Evolutionary conservation across 2,113 vertebrate genomes (phyloP), one percentile per base, ranked within the genome.

Genomic region (Myiozetetes cayanensis): DNA sequence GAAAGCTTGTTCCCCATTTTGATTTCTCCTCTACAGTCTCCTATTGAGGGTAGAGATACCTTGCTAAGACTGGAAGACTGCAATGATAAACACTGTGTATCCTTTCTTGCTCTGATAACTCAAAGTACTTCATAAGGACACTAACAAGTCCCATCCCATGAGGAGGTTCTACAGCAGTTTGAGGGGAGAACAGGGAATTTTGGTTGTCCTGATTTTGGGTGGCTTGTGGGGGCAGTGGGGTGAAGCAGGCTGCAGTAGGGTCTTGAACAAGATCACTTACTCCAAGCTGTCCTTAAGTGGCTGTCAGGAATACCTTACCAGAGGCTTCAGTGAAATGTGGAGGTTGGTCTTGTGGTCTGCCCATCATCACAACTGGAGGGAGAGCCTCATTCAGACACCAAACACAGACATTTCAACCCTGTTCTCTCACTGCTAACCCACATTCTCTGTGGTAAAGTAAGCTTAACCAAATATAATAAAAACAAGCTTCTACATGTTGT

Each of bases 221-320:
- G 14, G 30, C 35, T 72, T 85, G 8, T 44, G 66, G 6, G 12
- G 35, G 37, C 35, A 76, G 30, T 10, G 28, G 20, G 10, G 9
- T 9, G 15, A 74, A 71, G 27, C 6, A 92, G 37, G 30, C 8
- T 59, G 21, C 24, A 66, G 28, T 6, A 92, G 4, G 10, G 22
- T 76, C 23, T 41, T 23, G 50, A 50, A 71, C 3, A 63, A 63
- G 37, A 35, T 41, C 0, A 0, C 25, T 72, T 44, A 27, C 4
- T 33, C 24, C 82, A 25, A 53, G 8, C 0, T 76, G 9, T 44
- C n/a, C 28, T 58, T 28, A 56, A 2, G 1, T 89, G 35, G 16
- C 14, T 2, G 0, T 24, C 3, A 10, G 27, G 30, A 68, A 31
- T 0, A 0, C 28, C 11, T 43, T 17, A 49, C 2, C 6, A 24